Percentiles rank a stretch among this genome's conserved stretches.
Evolutionary conservation across 2,888 invertebrate species (phyloP).

Genomic region (Lymantria dispar): DNA sequence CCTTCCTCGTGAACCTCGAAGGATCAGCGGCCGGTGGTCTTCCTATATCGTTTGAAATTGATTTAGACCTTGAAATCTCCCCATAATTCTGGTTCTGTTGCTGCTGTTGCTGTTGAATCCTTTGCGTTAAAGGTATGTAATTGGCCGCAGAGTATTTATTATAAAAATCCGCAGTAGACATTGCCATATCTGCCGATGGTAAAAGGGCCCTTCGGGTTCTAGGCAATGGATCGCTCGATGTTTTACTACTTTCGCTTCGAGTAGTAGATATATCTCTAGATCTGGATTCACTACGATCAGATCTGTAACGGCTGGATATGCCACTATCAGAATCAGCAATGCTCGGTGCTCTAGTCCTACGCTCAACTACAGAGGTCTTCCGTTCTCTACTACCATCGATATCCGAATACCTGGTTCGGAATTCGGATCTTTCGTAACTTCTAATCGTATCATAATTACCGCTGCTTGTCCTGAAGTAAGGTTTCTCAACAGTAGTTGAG

Average conservation of each 20-base stretch:
- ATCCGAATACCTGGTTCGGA: slow-evolving; percentile 61
- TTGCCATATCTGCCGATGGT: slow-evolving; percentile 77
- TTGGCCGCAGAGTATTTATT: slow-evolving; percentile 89
- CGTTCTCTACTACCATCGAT: slow-evolving; percentile 69
- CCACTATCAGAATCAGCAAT: slow-evolving; percentile 75
- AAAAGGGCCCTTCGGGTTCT: slow-evolving; percentile 66
- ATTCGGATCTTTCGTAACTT: slow-evolving; percentile 55
- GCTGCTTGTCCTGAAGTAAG: slow-evolving; percentile 73
- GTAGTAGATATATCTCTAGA: slow-evolving; percentile 79
- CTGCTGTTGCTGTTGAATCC: slow-evolving; percentile 60
- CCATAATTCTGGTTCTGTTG: slow-evolving; percentile 57
- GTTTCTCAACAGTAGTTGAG: slow-evolving; percentile 78
- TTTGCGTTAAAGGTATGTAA: slow-evolving; percentile 84
- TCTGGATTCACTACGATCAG: slow-evolving; percentile 78
- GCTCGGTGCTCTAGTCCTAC: slow-evolving; percentile 67
- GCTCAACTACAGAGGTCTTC: slow-evolving; percentile 66
- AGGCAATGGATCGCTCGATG: slow-evolving; percentile 60
- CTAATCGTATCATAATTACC: slow-evolving; percentile 67
- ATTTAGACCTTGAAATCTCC: slow-evolving; percentile 78
- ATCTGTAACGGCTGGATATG: slow-evolving; percentile 58
- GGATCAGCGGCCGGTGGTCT: slow-evolving; percentile 65
- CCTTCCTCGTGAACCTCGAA: slow-evolving; percentile 53
- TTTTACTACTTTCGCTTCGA: slow-evolving; percentile 78
- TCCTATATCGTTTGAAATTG: slow-evolving; percentile 83
- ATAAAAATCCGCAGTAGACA: slow-evolving; percentile 86